Base-by-base conservation (phyloP, 92 coral and sea anemone species). In the Parazoanthus darwini region DNA sequence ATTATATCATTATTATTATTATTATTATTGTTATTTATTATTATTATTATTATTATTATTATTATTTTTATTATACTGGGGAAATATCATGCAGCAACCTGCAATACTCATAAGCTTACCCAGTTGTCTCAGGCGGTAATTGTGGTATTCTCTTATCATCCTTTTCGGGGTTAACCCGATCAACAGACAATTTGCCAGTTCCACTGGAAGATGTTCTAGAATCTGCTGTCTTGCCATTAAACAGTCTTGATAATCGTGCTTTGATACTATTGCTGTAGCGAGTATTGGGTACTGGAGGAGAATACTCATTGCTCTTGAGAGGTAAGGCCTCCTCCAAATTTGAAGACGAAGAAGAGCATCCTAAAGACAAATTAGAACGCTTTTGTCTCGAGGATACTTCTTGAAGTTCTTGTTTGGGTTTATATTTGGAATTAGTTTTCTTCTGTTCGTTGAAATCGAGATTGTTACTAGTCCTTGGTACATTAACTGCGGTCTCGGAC, bases 221-320 rank as follows among this genome's bases (percentile, higher is more conserved):
- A 26, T 78, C 87, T 35, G 75, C 59, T 33, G 89, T 77, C 77
- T 91, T 94, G 82, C 93, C 86, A 79, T 87, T 93, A 89, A 95
- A 95, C 51, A 95, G 90, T 91, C 92, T 94, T 76, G 94, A 89
- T n/a, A 93, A 87, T 66, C 93, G 88, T 33, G 96, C 93, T 87
- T 93, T 95, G 71, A 95, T 90, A 36, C 96, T 89, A 66, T 44
- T 86, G 74, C 94, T 90, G 88, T 94, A 95, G 44, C 98, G 94
- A 86, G 89, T 91, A 73, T 95, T 95, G 50, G 86, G 86, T 25
- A 86, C 56, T 42, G 89, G 89, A 25, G 93, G 93, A 33, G 89
- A 88, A 36, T 33, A 43, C 7, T 79, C 91, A 15, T 48, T 74
- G 36, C n/a, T 44, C 10, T 77, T 72, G 15, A 75, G 9, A 44